Conservation (phyloP, 2,797 vertebrate species). For the Vespertilio murinus region DNA sequence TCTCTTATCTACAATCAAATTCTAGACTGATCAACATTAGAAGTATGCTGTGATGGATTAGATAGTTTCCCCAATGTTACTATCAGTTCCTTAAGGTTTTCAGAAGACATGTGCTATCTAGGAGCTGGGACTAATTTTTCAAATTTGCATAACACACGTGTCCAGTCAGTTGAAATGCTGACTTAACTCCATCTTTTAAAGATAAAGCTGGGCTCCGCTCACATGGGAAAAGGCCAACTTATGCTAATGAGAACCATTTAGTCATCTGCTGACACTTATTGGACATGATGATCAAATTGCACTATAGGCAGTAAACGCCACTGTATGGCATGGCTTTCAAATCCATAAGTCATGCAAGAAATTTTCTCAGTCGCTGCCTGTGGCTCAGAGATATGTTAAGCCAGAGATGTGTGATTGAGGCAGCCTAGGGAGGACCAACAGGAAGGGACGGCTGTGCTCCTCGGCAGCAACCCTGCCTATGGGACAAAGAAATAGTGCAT, state of each 20-base stretch:
- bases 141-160: conserved; percentile 42
- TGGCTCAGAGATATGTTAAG: not conserved
- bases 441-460: not conserved
- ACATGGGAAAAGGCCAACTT: conserved; percentile 55
- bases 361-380: not conserved
- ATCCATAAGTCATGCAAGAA: not conserved
- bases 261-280: conserved; percentile 62
- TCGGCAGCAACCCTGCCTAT: not conserved
- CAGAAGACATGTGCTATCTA: conserved; percentile 6
- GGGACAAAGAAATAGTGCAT: not conserved
- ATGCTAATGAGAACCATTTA: conserved; percentile 66
- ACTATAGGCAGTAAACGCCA: conserved; percentile 17
- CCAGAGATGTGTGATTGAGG: not conserved
- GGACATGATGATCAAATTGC: conserved; percentile 55
- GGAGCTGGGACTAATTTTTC: conserved; percentile 48
- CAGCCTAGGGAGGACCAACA: not conserved
- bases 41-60: not conserved
- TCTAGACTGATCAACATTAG: not conserved
- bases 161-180: conserved; percentile 43
- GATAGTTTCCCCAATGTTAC: not conserved
- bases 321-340: not conserved
- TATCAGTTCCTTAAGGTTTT: conserved; percentile 47
- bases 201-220: not conserved
- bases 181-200: conserved; percentile 41
- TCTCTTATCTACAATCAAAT: conserved; percentile 18